A percentile compares a stretch with the other conserved stretches of the same genome.
Evolutionary conservation across 1,140 invertebrate species (phyloP).

Genomic region (Macrobrachium rosenbergii): DNA sequence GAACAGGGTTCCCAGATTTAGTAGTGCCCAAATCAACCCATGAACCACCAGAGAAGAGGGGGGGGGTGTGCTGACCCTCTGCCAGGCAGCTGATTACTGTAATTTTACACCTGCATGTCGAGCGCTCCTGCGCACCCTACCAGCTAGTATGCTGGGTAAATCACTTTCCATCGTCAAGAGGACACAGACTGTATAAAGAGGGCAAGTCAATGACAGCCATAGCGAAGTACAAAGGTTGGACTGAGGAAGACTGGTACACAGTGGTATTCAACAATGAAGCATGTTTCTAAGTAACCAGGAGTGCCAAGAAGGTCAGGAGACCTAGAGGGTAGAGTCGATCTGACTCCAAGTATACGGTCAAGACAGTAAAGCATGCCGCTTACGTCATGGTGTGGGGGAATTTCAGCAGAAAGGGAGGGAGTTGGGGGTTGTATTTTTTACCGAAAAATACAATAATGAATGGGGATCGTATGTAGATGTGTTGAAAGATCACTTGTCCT

Average conservation of each 20-base stretch:
- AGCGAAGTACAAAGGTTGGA: conserved; percentile 24
- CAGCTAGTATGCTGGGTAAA: too few species aligned
- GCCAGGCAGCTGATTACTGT: too few species aligned
- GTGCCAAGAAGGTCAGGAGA: not conserved
- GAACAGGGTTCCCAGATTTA: too few species aligned
- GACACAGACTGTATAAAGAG: too few species aligned
- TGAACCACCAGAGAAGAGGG: too few species aligned
- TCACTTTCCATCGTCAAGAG: too few species aligned
- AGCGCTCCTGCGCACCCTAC: too few species aligned
- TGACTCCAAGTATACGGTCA: conserved; percentile 29
- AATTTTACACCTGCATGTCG: too few species aligned
- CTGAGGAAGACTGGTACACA: conserved; percentile 3
- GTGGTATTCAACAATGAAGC: not conserved
- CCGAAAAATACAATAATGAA: conserved; percentile 25
- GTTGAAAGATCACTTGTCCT: not conserved
- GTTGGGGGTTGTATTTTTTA: conserved; percentile 48
- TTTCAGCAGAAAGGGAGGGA: conserved; percentile 8
- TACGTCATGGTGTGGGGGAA: conserved; percentile 28
- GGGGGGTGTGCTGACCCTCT: too few species aligned
- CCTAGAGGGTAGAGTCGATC: not conserved
- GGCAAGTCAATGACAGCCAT: too few species aligned
- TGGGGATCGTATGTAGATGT: conserved; percentile 7
- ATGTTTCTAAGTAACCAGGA: not conserved
- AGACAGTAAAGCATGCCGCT: conserved; percentile 17
- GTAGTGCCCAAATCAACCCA: too few species aligned